phyloP scores from a whole-genome alignment of 2,113 vertebrate species.

The Neopipo cinnamomea region DNA sequence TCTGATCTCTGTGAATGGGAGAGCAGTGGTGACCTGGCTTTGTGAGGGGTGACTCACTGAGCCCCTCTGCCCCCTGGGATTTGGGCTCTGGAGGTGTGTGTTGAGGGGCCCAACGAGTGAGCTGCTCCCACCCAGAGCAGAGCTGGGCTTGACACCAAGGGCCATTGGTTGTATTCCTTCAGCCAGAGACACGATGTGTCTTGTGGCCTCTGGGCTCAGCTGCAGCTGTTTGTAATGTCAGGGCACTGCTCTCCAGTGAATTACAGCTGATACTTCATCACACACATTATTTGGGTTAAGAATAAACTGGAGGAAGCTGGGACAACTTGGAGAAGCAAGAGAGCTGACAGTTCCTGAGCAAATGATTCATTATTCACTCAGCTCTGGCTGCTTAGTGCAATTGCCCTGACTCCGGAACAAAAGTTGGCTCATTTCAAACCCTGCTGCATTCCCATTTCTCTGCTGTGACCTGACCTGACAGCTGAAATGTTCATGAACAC shows the following conservation, averaged over 20 bases:
- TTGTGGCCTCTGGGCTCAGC: background rate
- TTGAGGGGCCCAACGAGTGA: background rate
- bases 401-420: background rate
- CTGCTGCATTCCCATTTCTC: background rate
- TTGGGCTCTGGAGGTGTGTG: background rate
- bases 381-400: background rate
- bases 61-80: background rate
- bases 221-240: background rate
- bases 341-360: constrained; percentile 4
- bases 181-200: background rate
- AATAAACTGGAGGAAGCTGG: constrained; percentile 3
- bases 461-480: background rate
- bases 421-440: background rate
- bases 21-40: accelerated
- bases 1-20: background rate
- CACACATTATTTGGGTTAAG: background rate
- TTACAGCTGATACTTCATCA: constrained; percentile 32
- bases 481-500: background rate
- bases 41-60: background rate
- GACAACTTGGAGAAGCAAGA: background rate
- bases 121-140: background rate
- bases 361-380: constrained; percentile 31
- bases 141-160: background rate
- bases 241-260: background rate
- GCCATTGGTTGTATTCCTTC: background rate